phyloP scores from a whole-genome alignment of 2,888 invertebrate genomes.

The Torymus tubicola region DNA sequence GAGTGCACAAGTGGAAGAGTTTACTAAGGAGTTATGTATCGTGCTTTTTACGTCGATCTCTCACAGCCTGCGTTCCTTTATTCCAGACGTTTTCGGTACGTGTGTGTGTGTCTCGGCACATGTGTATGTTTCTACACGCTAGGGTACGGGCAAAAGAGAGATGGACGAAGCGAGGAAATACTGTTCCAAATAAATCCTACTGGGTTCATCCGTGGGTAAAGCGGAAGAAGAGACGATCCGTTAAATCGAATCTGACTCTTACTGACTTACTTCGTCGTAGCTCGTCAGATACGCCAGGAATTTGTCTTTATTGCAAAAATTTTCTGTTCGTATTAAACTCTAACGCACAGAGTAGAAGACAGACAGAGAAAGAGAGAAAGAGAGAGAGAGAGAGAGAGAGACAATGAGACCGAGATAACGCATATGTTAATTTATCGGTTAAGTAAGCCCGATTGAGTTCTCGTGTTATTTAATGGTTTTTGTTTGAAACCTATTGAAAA shows the following conservation, averaged over 20 bases:
- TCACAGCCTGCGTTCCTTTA: constrained; percentile 41
- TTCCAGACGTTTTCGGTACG: constrained; percentile 50
- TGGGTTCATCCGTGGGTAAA: constrained; percentile 62
- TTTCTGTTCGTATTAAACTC: not conserved
- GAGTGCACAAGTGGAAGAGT: constrained; percentile 55
- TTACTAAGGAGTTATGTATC: constrained; percentile 62
- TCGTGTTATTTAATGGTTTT: too few species aligned
- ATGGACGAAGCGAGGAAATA: too few species aligned
- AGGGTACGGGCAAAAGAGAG: too few species aligned
- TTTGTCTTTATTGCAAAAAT: constrained; percentile 38
- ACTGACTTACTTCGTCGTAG: constrained; percentile 5
- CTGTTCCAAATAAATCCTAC: constrained; percentile 57
- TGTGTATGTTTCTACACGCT: too few species aligned
- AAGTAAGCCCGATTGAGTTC: too few species aligned
- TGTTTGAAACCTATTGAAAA: too few species aligned
- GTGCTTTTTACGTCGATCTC: constrained; percentile 59
- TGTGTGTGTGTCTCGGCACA: too few species aligned
- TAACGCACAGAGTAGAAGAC: too few species aligned
- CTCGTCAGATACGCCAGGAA: constrained; percentile 8
- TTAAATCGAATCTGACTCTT: constrained; percentile 65
- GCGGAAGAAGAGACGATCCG: constrained; percentile 65
- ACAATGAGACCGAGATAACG: too few species aligned
- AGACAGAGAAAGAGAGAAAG: too few species aligned
- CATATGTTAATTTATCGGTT: too few species aligned
- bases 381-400: too few species aligned